Evolutionary conservation across 2,888 invertebrate species (phyloP).

Genomic region (Catocala sponsa): DNA sequence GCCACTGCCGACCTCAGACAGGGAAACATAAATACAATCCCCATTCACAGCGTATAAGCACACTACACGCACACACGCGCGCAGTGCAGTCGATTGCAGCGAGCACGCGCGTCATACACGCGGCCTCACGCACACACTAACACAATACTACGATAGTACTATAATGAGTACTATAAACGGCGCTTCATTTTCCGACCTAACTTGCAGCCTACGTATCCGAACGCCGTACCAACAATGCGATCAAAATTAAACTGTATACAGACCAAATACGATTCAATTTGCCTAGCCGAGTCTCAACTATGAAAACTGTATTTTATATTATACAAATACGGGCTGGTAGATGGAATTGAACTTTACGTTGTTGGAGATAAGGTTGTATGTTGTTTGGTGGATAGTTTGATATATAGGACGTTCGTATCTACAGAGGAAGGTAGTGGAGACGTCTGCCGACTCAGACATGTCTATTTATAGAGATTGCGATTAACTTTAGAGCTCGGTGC

Average conservation of each 20-base stretch:
- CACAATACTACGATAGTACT: conserved; percentile 80
- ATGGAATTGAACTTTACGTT: conserved; percentile 23
- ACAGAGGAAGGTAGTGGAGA: conserved; percentile 55
- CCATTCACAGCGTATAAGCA: conserved; percentile 75
- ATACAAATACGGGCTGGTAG: conserved; percentile 21
- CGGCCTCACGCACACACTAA: conserved; percentile 61
- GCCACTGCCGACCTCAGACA: conserved; percentile 65
- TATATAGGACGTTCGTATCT: conserved; percentile 53
- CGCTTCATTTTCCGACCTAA: conserved; percentile 81
- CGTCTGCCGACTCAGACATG: conserved; percentile 80
- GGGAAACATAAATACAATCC: conserved; percentile 64
- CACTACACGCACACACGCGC: conserved; percentile 58
- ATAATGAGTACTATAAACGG: conserved; percentile 82
- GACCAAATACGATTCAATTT: conserved; percentile 50
- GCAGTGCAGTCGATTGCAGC: conserved; percentile 61
- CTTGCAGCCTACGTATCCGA: conserved; percentile 66
- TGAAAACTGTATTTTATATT: conserved; percentile 53
- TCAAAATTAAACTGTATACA: conserved; percentile 54
- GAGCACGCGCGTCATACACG: conserved; percentile 43
- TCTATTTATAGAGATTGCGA: conserved; percentile 83
- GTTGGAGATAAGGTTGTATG: conserved; percentile 38
- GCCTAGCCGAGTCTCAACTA: conserved; percentile 23
- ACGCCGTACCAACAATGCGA: conserved; percentile 42
- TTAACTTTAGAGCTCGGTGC: conserved; percentile 67
- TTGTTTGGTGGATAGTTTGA: conserved; percentile 26